Conservation (phyloP, 2,113 vertebrate genomes). For the Zapus hudsonius region DNA sequence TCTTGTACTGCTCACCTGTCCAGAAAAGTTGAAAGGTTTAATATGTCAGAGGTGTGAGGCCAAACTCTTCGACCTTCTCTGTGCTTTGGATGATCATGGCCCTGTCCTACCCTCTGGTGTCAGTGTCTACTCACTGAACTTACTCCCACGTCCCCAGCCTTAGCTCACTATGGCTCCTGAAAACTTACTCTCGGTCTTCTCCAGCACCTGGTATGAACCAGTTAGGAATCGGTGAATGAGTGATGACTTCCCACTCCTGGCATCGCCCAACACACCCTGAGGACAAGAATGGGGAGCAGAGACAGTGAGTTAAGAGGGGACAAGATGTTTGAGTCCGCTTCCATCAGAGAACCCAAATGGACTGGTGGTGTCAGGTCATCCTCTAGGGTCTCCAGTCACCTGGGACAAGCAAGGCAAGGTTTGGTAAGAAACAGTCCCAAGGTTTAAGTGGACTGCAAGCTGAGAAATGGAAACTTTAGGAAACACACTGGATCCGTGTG, state of each 20-base stretch:
- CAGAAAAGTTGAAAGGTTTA: not conserved
- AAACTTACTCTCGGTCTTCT: constrained; percentile 93
- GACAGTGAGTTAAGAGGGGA: not conserved
- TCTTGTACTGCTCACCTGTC: constrained; percentile 95
- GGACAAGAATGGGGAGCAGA: constrained; percentile 39
- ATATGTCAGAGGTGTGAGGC: not conserved
- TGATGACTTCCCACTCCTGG: constrained; percentile 93
- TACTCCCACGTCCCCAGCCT: not conserved
- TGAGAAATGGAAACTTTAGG: constrained; percentile 40
- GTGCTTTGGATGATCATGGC: not conserved
- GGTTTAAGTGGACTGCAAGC: not conserved
- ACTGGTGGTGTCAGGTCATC: not conserved
- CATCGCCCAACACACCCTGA: constrained; percentile 93
- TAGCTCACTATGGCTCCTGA: fast-evolving
- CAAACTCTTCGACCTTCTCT: not conserved
- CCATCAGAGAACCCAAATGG: not conserved
- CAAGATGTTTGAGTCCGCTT: not conserved
- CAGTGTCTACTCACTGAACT: not conserved
- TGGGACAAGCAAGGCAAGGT: not conserved
- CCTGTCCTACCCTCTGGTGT: not conserved
- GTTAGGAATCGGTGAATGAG: constrained; percentile 96
- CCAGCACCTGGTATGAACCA: constrained; percentile 91
- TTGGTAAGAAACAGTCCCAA: constrained; percentile 18
- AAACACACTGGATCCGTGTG: not conserved
- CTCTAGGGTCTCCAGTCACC: not conserved